Evolutionary conservation across 92 coral and sea anemone genomes (phyloP), one percentile per base, ranked within the genome.

Genomic region (Epizoanthus stellaris): DNA sequence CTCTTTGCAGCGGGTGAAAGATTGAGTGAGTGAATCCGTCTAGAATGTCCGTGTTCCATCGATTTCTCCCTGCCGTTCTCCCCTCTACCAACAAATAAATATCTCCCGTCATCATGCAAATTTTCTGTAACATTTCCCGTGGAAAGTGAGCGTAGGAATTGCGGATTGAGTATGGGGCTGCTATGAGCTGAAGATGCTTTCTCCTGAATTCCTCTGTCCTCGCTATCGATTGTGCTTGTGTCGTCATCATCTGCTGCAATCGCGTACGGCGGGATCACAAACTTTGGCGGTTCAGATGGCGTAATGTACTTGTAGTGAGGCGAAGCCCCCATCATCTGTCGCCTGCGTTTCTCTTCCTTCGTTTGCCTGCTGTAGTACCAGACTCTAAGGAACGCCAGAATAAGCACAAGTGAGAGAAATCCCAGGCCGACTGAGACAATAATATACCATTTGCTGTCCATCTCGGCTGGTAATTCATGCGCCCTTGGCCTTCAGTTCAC

Each of bases 181-280:
- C 36, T 76, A 10, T 65, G 83, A 4, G 77, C 67, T 1, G 77
- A 40, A 2, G 40, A 54, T 0, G 42, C 82, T 21, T 83, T 94
- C 4, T 17, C 77, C 38, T 52, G 49, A 11, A 15, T 34, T 39
- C 67, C 86, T 19, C 85, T 85, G 62, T 64, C 39, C 3, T 89
- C 91, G 54, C 94, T 88, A 15, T 82, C 87, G 0, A 81, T 85
- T 5, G 84, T 85, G 9, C 82, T 85, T 30, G 88, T 93, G 39
- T 76, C 93, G 62, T 89, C 91, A 12, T 90, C 95, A 34, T 94
- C 94, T 45, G 69, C 65, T 1, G 71, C 6, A 58, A 67, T 64
- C 2, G 90, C 86, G 71, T 92, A 94, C 21, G 98, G 95, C 7
- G 98, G 98, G 58, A 94, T 94, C 1, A 88, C 76, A 75, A 94